phyloP scores from a whole-genome alignment of 1,140 invertebrate genomes.

The Drosophila pectinifera region DNA sequence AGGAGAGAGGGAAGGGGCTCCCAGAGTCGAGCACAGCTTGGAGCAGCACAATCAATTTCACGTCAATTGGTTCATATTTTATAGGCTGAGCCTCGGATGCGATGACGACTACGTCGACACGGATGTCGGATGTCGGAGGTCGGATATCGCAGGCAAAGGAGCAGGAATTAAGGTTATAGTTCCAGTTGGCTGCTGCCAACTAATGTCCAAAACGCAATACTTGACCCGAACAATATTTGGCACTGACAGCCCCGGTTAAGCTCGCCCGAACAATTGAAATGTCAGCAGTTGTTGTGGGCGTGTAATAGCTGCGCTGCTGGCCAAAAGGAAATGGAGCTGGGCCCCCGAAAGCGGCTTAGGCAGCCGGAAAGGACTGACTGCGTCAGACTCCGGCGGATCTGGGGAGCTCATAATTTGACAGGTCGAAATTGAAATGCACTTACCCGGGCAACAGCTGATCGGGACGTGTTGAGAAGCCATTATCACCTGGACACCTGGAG shows the following conservation, averaged over 20 bases:
- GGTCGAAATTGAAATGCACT: conserved; percentile 34
- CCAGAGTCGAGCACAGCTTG: conserved; percentile 18
- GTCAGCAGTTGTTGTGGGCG: conserved; percentile 65
- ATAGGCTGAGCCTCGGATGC: conserved; percentile 61
- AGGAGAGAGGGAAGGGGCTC: not conserved
- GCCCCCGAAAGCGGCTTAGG: conserved; percentile 16
- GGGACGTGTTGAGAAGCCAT: conserved; percentile 13
- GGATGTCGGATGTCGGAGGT: conserved; percentile 13
- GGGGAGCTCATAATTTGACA: conserved; percentile 39
- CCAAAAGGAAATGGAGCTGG: conserved; percentile 15
- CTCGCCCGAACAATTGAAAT: conserved; percentile 61
- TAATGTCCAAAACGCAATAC: conserved; percentile 48
- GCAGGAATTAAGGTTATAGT: conserved; percentile 67
- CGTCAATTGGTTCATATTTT: conserved; percentile 81
- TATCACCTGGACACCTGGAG: conserved; percentile 8
- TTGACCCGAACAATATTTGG: conserved; percentile 71
- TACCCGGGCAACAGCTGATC: conserved; percentile 34
- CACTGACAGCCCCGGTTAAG: conserved; percentile 40
- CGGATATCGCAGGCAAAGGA: conserved; percentile 34
- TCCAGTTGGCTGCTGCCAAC: conserved; percentile 23
- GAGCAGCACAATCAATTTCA: conserved; percentile 76
- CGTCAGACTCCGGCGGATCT: not conserved
- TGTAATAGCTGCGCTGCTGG: conserved; percentile 36
- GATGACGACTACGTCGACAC: conserved; percentile 35
- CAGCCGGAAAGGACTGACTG: conserved; percentile 4